Conservation (phyloP, 2,888 invertebrate genomes). For the Oasisia sp. region DNA sequence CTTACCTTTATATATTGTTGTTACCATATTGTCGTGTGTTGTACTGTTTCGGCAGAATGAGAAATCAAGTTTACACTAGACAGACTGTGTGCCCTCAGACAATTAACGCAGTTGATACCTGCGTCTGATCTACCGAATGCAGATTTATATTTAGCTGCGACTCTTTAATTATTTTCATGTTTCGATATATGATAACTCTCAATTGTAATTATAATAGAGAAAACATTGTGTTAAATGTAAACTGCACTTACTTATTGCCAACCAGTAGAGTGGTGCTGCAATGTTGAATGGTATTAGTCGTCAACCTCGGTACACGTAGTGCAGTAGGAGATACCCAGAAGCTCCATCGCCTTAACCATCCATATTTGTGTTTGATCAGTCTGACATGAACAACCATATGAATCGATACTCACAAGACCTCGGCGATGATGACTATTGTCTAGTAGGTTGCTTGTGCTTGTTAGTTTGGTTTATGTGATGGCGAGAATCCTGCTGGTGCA, state of each 20-base stretch:
- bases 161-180: neutral
- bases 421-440: neutral
- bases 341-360: neutral
- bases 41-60: neutral
- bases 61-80: neutral
- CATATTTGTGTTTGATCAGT: constrained; percentile 10
- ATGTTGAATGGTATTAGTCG: neutral
- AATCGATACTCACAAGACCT: neutral
- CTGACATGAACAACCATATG: neutral
- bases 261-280: neutral
- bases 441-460: neutral
- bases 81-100: neutral
- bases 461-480: neutral
- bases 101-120: neutral
- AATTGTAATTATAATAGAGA: neutral
- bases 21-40: neutral
- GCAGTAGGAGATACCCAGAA: too few relatives aligned
- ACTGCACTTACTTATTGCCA: too few relatives aligned
- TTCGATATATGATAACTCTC: neutral
- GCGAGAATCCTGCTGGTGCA: neutral
- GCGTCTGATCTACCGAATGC: neutral
- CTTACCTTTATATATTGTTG: neutral
- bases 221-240: neutral
- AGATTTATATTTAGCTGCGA: neutral
- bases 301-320: neutral